Percentiles rank a stretch among this genome's conserved stretches.
Conservation (phyloP, 2,888 invertebrate genomes). For the Xanthorhoe designata region DNA sequence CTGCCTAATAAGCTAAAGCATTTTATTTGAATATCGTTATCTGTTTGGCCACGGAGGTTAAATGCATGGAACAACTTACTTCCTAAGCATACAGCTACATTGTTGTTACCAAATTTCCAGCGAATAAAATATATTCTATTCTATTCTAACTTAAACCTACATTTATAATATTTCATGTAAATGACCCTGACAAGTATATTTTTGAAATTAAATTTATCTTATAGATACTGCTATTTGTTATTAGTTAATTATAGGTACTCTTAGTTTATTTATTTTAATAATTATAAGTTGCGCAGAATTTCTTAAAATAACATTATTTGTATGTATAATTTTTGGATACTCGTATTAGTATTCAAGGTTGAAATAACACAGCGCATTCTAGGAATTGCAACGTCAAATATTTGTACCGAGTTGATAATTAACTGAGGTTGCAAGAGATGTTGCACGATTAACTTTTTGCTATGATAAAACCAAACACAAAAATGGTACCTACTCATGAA, state of each 20-base stretch:
- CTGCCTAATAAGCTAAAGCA: background rate
- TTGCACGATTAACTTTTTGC: background rate
- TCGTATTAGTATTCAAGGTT: background rate
- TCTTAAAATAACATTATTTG: background rate
- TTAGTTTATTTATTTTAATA: too few relatives aligned
- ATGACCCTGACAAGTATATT: too few relatives aligned
- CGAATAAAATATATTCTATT: too few relatives aligned
- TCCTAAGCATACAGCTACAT: too few relatives aligned
- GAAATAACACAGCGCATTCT: background rate
- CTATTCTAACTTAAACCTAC: too few relatives aligned
- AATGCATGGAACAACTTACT: too few relatives aligned
- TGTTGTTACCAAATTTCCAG: too few relatives aligned
- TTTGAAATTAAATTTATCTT: too few relatives aligned
- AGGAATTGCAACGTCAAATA: background rate
- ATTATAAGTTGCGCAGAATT: background rate
- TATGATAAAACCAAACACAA: background rate
- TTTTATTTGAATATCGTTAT: conserved; percentile 7
- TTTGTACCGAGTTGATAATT: conserved; percentile 2
- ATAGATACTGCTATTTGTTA: too few relatives aligned
- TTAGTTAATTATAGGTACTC: too few relatives aligned
- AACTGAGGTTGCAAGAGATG: background rate
- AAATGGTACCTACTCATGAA: background rate
- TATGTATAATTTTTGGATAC: background rate
- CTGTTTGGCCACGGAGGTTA: too few relatives aligned
- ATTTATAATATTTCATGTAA: too few relatives aligned